Percentiles rank a stretch among this genome's conserved stretches.
Conservation (phyloP, 1,140 invertebrate species). For the Drosophila parvula region DNA sequence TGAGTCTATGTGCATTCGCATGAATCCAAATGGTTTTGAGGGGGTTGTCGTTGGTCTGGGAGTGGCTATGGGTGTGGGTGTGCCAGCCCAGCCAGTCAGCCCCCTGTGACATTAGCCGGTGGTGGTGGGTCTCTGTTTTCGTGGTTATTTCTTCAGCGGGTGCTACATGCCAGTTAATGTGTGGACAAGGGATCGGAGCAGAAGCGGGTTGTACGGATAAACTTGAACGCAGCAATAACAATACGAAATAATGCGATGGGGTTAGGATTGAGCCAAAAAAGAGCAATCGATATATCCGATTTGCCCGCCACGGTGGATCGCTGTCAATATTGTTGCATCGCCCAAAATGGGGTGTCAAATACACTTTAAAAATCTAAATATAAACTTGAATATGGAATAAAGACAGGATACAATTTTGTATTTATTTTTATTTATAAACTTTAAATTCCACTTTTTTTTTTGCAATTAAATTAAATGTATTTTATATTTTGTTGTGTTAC, state of each 20-base stretch:
- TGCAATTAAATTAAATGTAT: neutral
- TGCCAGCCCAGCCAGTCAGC: neutral
- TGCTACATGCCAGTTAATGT: conserved; percentile 48
- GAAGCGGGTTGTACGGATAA: conserved; percentile 33
- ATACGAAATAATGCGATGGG: conserved; percentile 42
- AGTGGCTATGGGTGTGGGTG: conserved; percentile 10
- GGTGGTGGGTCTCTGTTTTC: conserved; percentile 46
- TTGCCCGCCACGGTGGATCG: conserved; percentile 6
- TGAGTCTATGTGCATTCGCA: conserved; percentile 30
- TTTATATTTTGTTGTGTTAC: neutral
- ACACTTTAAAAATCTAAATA: neutral
- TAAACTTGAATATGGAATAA: neutral
- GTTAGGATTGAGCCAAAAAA: conserved; percentile 32
- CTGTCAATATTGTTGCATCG: conserved; percentile 11
- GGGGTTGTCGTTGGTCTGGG: conserved; percentile 5
- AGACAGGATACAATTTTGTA: neutral
- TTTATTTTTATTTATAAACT: too few species aligned
- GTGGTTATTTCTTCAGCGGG: conserved; percentile 38
- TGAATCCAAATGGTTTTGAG: conserved; percentile 21
- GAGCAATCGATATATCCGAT: conserved; percentile 42
- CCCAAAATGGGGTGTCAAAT: neutral
- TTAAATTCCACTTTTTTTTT: too few species aligned
- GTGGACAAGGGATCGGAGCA: conserved; percentile 16
- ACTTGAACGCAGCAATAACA: conserved; percentile 51
- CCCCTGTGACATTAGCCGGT: conserved; percentile 36